A percentile compares a stretch with the other conserved stretches of the same genome.
These are phyloP conservation scores for Euura lappo DNA, from an alignment of 1,140 invertebrate genomes.

Conservation along the genomic window DNA sequence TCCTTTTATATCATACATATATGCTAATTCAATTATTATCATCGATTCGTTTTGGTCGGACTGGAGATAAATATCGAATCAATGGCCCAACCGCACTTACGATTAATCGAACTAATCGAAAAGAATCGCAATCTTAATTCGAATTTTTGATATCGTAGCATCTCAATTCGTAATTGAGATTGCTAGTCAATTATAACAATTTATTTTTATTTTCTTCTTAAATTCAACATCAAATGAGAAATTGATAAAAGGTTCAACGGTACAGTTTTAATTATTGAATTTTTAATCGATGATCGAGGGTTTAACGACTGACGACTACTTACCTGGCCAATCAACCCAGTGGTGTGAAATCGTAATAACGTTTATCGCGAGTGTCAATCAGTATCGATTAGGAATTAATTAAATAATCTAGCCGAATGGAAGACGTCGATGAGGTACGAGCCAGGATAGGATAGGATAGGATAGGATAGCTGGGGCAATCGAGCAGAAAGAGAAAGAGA, in stretches of 20 bases:
- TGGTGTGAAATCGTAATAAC: constrained; percentile 42
- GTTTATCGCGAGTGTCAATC: constrained; percentile 36
- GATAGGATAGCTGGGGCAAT: background rate
- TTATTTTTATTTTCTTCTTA: too few species aligned
- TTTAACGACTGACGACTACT: too few species aligned
- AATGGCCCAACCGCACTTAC: too few species aligned
- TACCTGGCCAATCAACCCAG: constrained; percentile 16
- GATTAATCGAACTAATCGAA: background rate
- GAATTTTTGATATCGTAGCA: background rate
- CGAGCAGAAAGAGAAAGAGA: constrained; percentile 28
- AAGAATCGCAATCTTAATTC: constrained; percentile 23
- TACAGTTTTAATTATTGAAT: too few species aligned
- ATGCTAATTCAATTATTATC: constrained; percentile 1
- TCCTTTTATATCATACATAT: too few species aligned
- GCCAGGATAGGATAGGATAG: background rate
- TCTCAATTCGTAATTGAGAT: too few species aligned
- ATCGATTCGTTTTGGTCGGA: background rate
- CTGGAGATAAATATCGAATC: too few species aligned
- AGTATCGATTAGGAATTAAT: constrained; percentile 42
- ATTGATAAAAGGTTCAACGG: too few species aligned
- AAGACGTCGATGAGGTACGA: background rate
- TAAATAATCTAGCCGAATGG: constrained; percentile 40
- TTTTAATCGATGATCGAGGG: too few species aligned
- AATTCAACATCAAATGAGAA: too few species aligned
- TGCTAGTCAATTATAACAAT: too few species aligned